Evolutionary conservation across 2,888 invertebrate genomes (phyloP).

Genomic region (Leucophenga maculata): DNA sequence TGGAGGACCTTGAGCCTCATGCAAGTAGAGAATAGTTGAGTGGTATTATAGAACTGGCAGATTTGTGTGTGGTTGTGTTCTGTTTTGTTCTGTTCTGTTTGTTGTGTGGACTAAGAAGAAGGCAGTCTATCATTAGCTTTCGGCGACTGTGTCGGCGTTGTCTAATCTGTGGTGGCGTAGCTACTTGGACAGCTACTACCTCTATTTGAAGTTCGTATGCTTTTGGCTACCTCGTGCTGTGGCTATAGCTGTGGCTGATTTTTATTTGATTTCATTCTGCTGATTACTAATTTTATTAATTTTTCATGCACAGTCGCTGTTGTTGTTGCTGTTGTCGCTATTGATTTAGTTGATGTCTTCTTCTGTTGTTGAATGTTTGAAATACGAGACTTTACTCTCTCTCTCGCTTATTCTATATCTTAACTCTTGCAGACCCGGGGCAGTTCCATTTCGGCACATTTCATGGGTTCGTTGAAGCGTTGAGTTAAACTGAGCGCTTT

Average conservation of each 20-base stretch:
- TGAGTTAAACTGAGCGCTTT: conserved; percentile 3
- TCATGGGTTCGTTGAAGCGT: conserved; percentile 25
- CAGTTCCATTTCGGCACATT: conserved; percentile 27
- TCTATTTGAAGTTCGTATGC: conserved; percentile 5
- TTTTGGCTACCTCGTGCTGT: conserved; percentile 41
- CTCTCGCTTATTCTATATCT: conserved; percentile 21
- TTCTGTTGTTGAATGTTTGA: conserved; percentile 49
- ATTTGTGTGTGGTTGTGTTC: neutral
- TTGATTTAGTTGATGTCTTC: conserved; percentile 67
- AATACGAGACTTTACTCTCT: conserved; percentile 59
- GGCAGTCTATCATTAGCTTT: conserved; percentile 20
- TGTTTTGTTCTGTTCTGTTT: neutral
- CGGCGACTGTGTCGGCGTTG: conserved; percentile 46
- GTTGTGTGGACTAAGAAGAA: neutral
- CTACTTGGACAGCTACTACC: conserved; percentile 42
- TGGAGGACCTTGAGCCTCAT: neutral
- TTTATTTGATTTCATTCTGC: conserved; percentile 59
- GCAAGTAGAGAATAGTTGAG: neutral
- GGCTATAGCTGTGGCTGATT: conserved; percentile 39
- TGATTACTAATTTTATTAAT: conserved; percentile 66
- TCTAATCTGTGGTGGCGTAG: conserved; percentile 55
- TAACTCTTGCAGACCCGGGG: conserved; percentile 23
- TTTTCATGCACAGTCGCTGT: conserved; percentile 44
- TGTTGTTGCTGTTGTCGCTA: conserved; percentile 56
- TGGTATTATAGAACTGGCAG: neutral